phyloP scores from a whole-genome alignment of 2,888 invertebrate species.

The Alviniconcha strummeri region DNA sequence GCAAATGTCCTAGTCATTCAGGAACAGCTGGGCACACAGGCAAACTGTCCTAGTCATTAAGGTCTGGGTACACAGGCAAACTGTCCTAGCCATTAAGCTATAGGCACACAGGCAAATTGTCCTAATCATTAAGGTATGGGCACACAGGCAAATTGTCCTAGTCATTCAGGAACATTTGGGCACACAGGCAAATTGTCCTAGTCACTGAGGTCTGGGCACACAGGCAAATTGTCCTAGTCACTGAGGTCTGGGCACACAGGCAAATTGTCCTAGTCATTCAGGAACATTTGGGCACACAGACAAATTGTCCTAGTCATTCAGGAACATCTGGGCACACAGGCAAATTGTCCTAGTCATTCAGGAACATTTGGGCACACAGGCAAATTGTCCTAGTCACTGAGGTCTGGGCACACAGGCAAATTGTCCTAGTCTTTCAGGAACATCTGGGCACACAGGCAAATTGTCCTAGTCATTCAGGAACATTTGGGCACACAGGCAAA shows the following conservation, averaged over 20 bases:
- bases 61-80: neutral
- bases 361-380: neutral
- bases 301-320: neutral
- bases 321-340: neutral
- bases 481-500: too few relatives aligned
- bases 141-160: conserved; percentile 73
- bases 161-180: conserved; percentile 75
- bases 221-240: neutral
- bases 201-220: neutral
- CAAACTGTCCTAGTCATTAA: neutral
- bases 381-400: neutral
- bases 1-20: conserved; percentile 74
- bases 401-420: too few relatives aligned
- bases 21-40: conserved; percentile 70
- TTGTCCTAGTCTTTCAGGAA: conserved; percentile 47
- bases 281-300: conserved; percentile 59
- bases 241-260: neutral
- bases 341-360: neutral
- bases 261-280: neutral
- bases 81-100: neutral
- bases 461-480: too few relatives aligned
- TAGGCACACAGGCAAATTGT: neutral
- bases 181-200: neutral
- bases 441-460: conserved; percentile 46
- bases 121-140: neutral